Base-by-base conservation (phyloP, 1,140 invertebrate species). In the Drosophila sproati region DNA sequence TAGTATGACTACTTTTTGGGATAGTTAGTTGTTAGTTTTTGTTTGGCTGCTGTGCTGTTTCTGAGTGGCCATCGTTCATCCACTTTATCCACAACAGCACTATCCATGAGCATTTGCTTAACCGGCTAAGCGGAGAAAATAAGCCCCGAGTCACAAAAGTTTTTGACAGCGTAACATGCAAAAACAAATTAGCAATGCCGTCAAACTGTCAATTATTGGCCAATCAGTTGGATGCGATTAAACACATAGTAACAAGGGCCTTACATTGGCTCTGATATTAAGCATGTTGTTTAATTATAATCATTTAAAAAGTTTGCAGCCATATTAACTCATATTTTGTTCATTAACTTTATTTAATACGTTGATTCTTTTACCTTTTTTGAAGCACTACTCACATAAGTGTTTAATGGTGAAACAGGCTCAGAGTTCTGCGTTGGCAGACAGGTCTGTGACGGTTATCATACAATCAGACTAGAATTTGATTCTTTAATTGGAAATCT, bases 151-250 rank as follows among this genome's bases (percentile, higher is more conserved):
- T 31, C 39, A 29, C 7, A 60, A 75, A 88, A 88, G 52, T 89
- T 89, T 89, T 59, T 85, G 85, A 89, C 85, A 89, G 81, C 78
- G 50, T 37, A 81, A 89, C 78, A 89, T 89, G 85, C 80, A 89
- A 81, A 88, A 89, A 89, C 85, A 89, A 89, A 89, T 85, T 89
- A 89, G 74, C 57, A 37, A 76, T 89, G 68, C 71, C 73, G 80
- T 89, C 85, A 89, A 85, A 71, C 80, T 89, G 85, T 89, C 85
- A 89, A 89, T 89, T 89, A 89, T 74, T 67, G 66, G 45, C 63
- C 75, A 85, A 89, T 89, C 89, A 89, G 81, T 78, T 78, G 64
- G 72, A 64, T 81, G 67, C 78, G 74, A 78, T 87, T 88, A 82
- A 83, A 73, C 72, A 77, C 34, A 62, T 75, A 39, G 29, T 52